Evolutionary conservation across 1,140 invertebrate genomes (phyloP), one percentile per base, ranked within the genome.

Genomic region (Diplogasteroides magnus): DNA sequence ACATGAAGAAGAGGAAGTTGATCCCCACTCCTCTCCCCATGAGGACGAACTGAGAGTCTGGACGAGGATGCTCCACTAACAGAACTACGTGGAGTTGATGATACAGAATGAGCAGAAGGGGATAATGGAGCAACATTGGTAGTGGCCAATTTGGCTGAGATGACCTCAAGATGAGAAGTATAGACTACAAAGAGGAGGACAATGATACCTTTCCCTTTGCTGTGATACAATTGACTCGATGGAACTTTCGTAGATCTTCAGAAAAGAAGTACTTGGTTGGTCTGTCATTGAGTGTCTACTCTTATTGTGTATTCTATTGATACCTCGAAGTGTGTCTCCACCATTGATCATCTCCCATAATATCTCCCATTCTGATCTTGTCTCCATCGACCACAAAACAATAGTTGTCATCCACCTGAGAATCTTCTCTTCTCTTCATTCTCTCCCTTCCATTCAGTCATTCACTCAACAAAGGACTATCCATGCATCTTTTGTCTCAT

Each of bases 281-380:
- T 26, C 79, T 60, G n/a, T n/a, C n/a, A n/a, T n/a, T n/a, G n/a
- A n/a, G n/a, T n/a, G n/a, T n/a, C n/a, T n/a, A n/a, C n/a, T n/a
- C n/a, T n/a, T n/a, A n/a, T n/a, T n/a, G n/a, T n/a, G n/a, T n/a
- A n/a, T n/a, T n/a, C n/a, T n/a, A n/a, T n/a, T n/a, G n/a, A n/a
- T n/a, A n/a, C n/a, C n/a, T n/a, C 26, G 77, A 77, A 13, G 79
- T 82, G 62, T 82, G 79, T 62, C 77, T 59, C 81, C 81, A 83
- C 77, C 77, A 83, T 27, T 82, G 81, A 61, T 83, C 78, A 63
- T 82, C 81, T 15, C 79, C 79, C 65, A 83, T 75, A 31, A 82
- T 80, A 64, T 82, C 81, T 31, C 68, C 78, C 76, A 80, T 80
- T 57, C 75, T 31, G 27, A 82, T 77, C 26, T 74, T 37, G 58